Evolutionary conservation across 2,797 vertebrate species (phyloP).

Genomic region (Coreius guichenoti): DNA sequence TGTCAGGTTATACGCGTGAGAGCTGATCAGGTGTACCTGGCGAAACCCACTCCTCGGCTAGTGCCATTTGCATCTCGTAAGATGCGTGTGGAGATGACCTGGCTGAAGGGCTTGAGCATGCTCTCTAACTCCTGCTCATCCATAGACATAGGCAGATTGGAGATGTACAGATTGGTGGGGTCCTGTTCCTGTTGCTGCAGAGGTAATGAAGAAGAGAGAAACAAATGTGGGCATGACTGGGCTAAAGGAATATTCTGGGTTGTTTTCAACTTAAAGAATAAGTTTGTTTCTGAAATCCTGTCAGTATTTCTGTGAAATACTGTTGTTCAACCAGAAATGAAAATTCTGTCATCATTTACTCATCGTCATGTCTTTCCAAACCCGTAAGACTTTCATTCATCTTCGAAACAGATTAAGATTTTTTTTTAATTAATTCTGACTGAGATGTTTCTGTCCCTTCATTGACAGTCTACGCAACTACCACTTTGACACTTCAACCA

Average conservation of each 20-base stretch:
- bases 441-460: not conserved
- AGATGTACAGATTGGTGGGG: slow-evolving; percentile 96
- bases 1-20: not conserved
- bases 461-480: not conserved
- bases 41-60: slow-evolving; percentile 94
- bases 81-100: slow-evolving; percentile 94
- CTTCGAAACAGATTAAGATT: not conserved
- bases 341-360: not conserved
- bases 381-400: not conserved
- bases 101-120: slow-evolving; percentile 94
- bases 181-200: slow-evolving; percentile 96
- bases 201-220: slow-evolving; percentile 16
- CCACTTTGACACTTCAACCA: not conserved
- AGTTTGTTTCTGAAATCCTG: not conserved
- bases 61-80: slow-evolving; percentile 88
- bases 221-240: not conserved
- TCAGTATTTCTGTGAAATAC: not conserved
- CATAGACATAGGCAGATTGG: slow-evolving; percentile 92
- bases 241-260: not conserved
- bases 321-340: not conserved
- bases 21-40: slow-evolving; percentile 78
- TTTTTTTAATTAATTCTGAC: not conserved
- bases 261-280: not conserved
- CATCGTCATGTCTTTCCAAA: not conserved
- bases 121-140: slow-evolving; percentile 93